Base-by-base conservation (phyloP, 1,140 invertebrate genomes). In the Copidosoma floridanum region DNA sequence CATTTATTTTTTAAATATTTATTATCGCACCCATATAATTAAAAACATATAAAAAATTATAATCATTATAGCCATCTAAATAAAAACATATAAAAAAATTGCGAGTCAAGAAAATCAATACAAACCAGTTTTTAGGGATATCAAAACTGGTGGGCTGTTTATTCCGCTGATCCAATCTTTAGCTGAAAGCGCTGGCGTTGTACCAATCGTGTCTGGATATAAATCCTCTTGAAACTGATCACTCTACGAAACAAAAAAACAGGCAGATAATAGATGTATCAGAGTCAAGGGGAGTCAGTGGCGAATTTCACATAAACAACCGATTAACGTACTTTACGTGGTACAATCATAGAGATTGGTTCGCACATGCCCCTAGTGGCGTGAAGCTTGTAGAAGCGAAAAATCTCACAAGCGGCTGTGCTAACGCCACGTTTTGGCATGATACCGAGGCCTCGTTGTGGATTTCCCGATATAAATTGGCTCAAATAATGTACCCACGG, bases 371-470 rank as follows among this genome's bases (percentile, higher is more conserved):
- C 88, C 58, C 91, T 87, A 27, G 89, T 91, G 0, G 93, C 92
- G 76, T 95, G 92, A 43, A 97, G 79, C 75, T 97, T 97, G 79
- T 92, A 97, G 81, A 97, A 96, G 55, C 93, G 85, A 73, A 90
- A 92, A 41, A 96, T 87, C 75, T 97, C 94, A 80, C 93, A 96
- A 12, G 82, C 81, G 6, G 81, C 78, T 10, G 89, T 89, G 74
- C 87, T 91, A 60, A 94, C 83, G n/a, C 94, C 95, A 66, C 95
- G 82, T 81, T 98, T 98, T 11, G 94, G 92, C 92, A 97, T 95
- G 64, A 91, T 85, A 41, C 93, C 94, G 32, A 97, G 80, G 3
- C 93, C 94, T 72, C 94, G 84, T 77, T 94, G 92, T 51, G 93
- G 92, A 72, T 88, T 88, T 3, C 92, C 90, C 12, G 94, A 95